Base-by-base conservation (phyloP, 2,113 vertebrate genomes). In the Gorsachius goisagi region DNA sequence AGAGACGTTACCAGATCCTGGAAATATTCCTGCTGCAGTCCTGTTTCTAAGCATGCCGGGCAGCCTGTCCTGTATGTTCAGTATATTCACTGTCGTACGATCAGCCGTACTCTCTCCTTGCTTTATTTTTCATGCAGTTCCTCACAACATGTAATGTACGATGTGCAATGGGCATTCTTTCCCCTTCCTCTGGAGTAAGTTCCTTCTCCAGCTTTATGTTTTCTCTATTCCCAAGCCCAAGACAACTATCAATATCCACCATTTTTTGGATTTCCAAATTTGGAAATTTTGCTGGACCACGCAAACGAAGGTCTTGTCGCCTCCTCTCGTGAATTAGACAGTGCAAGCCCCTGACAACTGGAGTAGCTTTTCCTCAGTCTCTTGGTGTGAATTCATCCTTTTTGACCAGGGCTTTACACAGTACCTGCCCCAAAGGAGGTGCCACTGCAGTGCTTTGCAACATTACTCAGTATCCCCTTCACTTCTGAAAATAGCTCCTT, bases 401-500 rank as follows among this genome's bases (percentile, higher is more conserved):
- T 81, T 23, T 60, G 67, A 53, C 24, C 56, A 37, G 26, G 30
- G 23, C 5, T 26, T 84, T 5, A 37, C 85, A 15, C 37, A 30
- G n/a, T 75, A 59, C 15, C 37, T 85, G 39, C 44, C 49, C 64
- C 56, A 47, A 33, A 89, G 47, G 30, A 92, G 52, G 23, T 87
- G 79, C 37, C 89, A 63, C 47, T 21, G 47, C 83, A 69, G 32
- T 11, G 67, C 60, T 78, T 68, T 72, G 68, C 68, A 35, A 3
- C 9, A 4, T 71, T 71, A 74, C 32, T 92, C 1, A 0, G 49
- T 89, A 30, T 81, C 60, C 68, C 39, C 68, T 87, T 47, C 0
- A 0, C 69, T 89, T 64, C 95, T 94, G 64, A 96, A 95, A 95
- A 95, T 91, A 96, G 88, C 89, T 91, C 80, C 94, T 89, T 71